Percentiles rank a stretch among this genome's conserved stretches.
These are phyloP conservation scores for Scrobipalpa costella DNA, from an alignment of 2,888 invertebrate genomes.

Conservation along the genomic window DNA sequence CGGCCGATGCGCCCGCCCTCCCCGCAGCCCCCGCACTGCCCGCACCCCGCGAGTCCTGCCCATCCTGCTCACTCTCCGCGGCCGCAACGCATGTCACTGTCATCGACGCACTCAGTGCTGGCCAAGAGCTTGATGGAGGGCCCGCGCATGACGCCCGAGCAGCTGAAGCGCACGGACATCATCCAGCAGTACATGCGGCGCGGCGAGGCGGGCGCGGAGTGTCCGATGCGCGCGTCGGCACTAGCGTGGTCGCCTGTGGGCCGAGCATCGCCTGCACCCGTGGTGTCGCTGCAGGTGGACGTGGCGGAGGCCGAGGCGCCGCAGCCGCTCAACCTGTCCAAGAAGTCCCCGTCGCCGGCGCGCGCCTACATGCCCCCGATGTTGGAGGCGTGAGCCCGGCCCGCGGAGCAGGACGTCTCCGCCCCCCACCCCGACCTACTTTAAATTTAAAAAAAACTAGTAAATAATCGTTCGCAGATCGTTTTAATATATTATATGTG, in stretches of 20 bases:
- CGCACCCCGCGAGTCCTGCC: slow-evolving; percentile 60
- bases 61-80: slow-evolving; percentile 80
- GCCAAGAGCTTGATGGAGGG: slow-evolving; percentile 95
- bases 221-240: slow-evolving; percentile 65
- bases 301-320: slow-evolving; percentile 91
- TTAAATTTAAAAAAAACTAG: slow-evolving; percentile 76
- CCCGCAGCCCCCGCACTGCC: slow-evolving; percentile 77
- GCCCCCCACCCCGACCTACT: slow-evolving; percentile 79
- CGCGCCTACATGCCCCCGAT: slow-evolving; percentile 83
- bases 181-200: slow-evolving; percentile 96
- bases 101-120: slow-evolving; percentile 93
- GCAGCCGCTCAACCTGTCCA: slow-evolving; percentile 94
- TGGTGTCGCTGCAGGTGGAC: slow-evolving; percentile 84
- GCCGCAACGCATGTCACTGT: slow-evolving; percentile 82
- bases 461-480: slow-evolving; percentile 80
- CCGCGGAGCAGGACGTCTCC: slow-evolving; percentile 76
- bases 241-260: slow-evolving; percentile 66
- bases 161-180: slow-evolving; percentile 94
- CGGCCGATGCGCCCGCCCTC: slow-evolving; percentile 72
- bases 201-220: slow-evolving; percentile 81
- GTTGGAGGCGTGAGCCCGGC: slow-evolving; percentile 83
- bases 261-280: slow-evolving; percentile 70
- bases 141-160: slow-evolving; percentile 96
- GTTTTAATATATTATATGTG: slow-evolving; percentile 86
- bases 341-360: slow-evolving; percentile 86